A percentile compares a stretch with the other conserved stretches of the same genome.
Evolutionary conservation across 2,113 vertebrate genomes (phyloP).

Genomic region (Charina bottae): DNA sequence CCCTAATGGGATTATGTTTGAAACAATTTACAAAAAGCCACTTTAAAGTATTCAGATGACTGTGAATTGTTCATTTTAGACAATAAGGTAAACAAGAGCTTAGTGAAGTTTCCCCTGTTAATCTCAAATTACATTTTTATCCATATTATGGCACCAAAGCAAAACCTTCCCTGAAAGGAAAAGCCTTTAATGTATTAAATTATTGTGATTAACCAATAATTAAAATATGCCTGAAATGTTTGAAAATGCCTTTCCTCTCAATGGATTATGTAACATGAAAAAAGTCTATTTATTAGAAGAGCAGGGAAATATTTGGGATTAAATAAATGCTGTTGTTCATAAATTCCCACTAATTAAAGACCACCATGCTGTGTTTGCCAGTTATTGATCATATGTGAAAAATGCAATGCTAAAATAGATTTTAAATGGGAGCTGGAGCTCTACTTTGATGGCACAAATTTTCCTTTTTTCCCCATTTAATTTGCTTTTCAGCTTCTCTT

Average conservation of each 20-base stretch:
- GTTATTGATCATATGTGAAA: slow-evolving; percentile 33
- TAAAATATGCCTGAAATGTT: slow-evolving; percentile 46
- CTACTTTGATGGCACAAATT: not conserved
- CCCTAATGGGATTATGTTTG: slow-evolving; percentile 69
- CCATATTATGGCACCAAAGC: slow-evolving; percentile 46
- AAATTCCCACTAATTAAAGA: slow-evolving; percentile 54
- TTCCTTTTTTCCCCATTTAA: not conserved
- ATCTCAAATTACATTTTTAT: slow-evolving; percentile 55
- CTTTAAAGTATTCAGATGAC: slow-evolving; percentile 64
- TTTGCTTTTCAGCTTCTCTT: not conserved
- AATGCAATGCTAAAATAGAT: slow-evolving; percentile 44
- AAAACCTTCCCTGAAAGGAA: slow-evolving; percentile 42
- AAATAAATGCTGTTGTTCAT: slow-evolving; percentile 65
- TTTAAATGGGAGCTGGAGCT: slow-evolving; percentile 50
- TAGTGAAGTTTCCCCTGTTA: slow-evolving; percentile 60
- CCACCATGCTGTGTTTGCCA: slow-evolving; percentile 50
- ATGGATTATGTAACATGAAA: slow-evolving; percentile 47
- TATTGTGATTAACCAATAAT: slow-evolving; percentile 51
- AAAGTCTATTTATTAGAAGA: slow-evolving; percentile 44
- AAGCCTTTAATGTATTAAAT: slow-evolving; percentile 44
- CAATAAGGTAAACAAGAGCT: slow-evolving; percentile 69
- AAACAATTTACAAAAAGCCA: slow-evolving; percentile 64
- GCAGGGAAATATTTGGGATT: slow-evolving; percentile 67
- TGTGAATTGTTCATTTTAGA: slow-evolving; percentile 63
- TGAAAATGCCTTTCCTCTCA: slow-evolving; percentile 46